phyloP scores from a whole-genome alignment of 1,140 invertebrate species.

The Ips nitidus region DNA sequence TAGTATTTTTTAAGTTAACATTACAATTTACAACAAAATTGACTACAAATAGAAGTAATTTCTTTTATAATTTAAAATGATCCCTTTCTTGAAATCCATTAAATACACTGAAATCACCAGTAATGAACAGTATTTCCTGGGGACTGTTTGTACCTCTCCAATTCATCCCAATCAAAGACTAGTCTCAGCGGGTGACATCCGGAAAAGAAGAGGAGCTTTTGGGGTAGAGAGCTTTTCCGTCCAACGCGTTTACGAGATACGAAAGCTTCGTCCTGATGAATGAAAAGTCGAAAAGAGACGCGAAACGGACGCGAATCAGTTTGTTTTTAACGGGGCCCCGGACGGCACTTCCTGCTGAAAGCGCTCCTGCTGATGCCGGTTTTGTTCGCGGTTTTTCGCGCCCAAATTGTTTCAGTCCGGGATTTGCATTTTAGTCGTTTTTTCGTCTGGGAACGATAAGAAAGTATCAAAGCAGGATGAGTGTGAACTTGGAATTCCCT shows the following conservation, averaged over 20 bases:
- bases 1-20: too few species aligned
- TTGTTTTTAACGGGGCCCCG: slow-evolving; percentile 14
- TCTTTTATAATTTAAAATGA: too few species aligned
- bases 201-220: slow-evolving; percentile 6
- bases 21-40: too few species aligned
- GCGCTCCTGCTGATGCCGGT: background rate
- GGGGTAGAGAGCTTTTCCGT: slow-evolving; percentile 3
- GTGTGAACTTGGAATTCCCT: too few species aligned
- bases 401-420: background rate
- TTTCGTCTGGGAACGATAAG: too few species aligned
- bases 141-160: background rate
- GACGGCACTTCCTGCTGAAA: slow-evolving; percentile 23
- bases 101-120: too few species aligned
- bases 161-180: slow-evolving; percentile 8
- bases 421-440: too few species aligned
- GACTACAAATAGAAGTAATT: too few species aligned
- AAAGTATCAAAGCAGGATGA: too few species aligned
- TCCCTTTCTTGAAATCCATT: too few species aligned
- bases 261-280: slow-evolving; percentile 18
- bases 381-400: background rate
- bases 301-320: slow-evolving; percentile 18
- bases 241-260: slow-evolving; percentile 8
- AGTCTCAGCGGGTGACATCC: background rate
- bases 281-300: slow-evolving; percentile 22
- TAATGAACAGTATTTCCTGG: too few species aligned